These are phyloP conservation scores for Drosophila niveifrons DNA, from an alignment of 2,888 invertebrate species.

Conservation along the genomic window DNA sequence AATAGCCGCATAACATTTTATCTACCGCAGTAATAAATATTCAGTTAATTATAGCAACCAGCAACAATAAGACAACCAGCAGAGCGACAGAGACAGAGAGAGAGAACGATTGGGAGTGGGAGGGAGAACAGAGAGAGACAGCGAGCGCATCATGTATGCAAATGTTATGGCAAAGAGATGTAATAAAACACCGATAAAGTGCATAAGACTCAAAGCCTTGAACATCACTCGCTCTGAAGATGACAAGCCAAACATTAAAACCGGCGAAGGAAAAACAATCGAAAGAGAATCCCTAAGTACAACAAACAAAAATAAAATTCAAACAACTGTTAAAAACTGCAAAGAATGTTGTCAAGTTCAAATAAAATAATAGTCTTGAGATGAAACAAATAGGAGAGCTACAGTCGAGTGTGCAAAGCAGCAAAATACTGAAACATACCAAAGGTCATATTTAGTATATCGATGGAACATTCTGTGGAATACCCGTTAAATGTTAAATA, in stretches of 20 bases:
- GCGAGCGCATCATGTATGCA: conserved; percentile 21
- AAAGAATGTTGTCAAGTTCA: too few species aligned
- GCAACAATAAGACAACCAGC: conserved; percentile 16
- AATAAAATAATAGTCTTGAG: too few species aligned
- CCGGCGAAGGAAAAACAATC: background rate
- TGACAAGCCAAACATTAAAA: background rate
- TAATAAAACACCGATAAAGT: conserved; percentile 24
- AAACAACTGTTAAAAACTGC: too few species aligned
- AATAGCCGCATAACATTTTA: conserved; percentile 81
- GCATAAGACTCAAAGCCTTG: conserved; percentile 1
- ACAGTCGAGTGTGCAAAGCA: too few species aligned
- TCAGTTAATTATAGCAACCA: conserved; percentile 75
- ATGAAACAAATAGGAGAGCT: too few species aligned
- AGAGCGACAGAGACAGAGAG: background rate
- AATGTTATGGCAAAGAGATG: conserved; percentile 18
- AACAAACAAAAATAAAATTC: too few species aligned
- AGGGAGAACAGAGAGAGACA: background rate
- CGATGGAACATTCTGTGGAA: too few species aligned
- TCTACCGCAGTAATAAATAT: conserved; percentile 81
- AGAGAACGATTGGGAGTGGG: background rate
- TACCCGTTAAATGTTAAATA: too few species aligned
- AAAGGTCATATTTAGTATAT: too few species aligned
- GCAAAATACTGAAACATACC: too few species aligned
- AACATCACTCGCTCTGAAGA: conserved; percentile 4
- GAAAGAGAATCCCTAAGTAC: background rate